A percentile compares a stretch with the other conserved stretches of the same genome.
phyloP scores from a whole-genome alignment of 2,797 vertebrate species.

The Amblyopsis hoosieri region DNA sequence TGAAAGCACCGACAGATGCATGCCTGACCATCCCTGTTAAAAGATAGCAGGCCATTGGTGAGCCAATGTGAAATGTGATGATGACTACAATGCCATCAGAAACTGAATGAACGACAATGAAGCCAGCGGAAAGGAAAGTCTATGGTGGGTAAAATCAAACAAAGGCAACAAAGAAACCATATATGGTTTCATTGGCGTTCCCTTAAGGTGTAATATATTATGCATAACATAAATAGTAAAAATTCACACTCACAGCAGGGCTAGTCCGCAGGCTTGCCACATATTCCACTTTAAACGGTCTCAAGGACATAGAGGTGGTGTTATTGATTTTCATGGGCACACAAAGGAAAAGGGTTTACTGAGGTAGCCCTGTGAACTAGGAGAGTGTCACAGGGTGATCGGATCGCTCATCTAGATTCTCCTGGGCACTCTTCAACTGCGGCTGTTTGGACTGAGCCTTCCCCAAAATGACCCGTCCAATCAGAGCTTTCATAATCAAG shows the following conservation, averaged over 20 bases:
- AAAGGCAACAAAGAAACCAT: conserved; percentile 21
- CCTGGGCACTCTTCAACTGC: too few relatives aligned
- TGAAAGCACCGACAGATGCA: background rate
- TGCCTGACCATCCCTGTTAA: conserved; percentile 22
- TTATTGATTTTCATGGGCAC: conserved; percentile 21
- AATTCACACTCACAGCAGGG: conserved; percentile 35
- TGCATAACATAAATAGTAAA: conserved; percentile 6
- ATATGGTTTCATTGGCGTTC: conserved; percentile 2
- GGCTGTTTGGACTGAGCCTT: too few relatives aligned
- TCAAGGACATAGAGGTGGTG: conserved; percentile 13
- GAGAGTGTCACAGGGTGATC: too few relatives aligned
- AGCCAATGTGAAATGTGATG: conserved; percentile 25
- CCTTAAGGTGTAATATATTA: conserved; percentile 1
- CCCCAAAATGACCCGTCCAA: too few relatives aligned
- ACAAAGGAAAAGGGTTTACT: conserved; percentile 25
- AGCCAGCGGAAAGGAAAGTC: conserved; percentile 21
- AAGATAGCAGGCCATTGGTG: conserved; percentile 16
- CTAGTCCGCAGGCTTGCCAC: conserved; percentile 2
- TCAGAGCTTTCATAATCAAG: too few relatives aligned
- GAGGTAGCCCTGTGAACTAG: conserved; percentile 8
- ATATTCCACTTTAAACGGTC: conserved; percentile 26
- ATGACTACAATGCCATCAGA: conserved; percentile 26
- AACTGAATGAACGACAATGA: conserved; percentile 16
- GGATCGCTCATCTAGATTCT: too few relatives aligned
- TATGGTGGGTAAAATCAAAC: conserved; percentile 35